Base-by-base conservation (phyloP, 2,888 invertebrate species). In the Falcaria lacertinaria region DNA sequence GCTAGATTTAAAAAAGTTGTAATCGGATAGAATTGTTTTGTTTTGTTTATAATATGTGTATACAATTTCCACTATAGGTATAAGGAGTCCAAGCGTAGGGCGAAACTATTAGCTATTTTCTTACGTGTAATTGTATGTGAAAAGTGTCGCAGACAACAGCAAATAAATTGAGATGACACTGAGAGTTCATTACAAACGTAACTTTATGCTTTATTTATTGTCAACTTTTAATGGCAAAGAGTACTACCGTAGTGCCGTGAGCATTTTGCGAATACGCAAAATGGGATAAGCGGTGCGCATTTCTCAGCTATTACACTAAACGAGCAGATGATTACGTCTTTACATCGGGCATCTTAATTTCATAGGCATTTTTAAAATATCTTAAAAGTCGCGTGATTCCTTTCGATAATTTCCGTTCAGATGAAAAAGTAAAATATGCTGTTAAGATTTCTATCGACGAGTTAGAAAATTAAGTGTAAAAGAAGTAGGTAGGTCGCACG, bases 391-490 rank as follows among this genome's bases (percentile, higher is more conserved):
- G 67, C 75, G 72, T 74, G 74, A 77, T 79, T 76, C 61, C 64
- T 71, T 76, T 74, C 56, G 61, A 69, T 60, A 54, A 60, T 82
- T 83, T 82, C 80, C 77, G 76, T 80, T 78, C 57, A 60, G 64
- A 68, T 74, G 71, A 74, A 80, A 78, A 80, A 81, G 75, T 77
- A 66, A 87, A 83, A 81, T 83, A 88, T 82, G 82, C 67, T 71
- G 80, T 72, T 78, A 67, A 67, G 71, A 85, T 88, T 87, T 89
- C 88, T 89, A 88, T 79, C 69, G 76, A 80, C 84, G 72, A 75
- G 80, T 88, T 89, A 86, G 89, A 88, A 89, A 88, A 86, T 84
- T 72, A 75, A 78, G 80, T 79, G 83, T 79, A 86, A 89, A 88
- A 89, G 84, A 84, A 82, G 82, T 84, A 73, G 78, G 82, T 84